Base-by-base conservation (phyloP, 2,797 vertebrate genomes). In the Acanthopagrus latus region DNA sequence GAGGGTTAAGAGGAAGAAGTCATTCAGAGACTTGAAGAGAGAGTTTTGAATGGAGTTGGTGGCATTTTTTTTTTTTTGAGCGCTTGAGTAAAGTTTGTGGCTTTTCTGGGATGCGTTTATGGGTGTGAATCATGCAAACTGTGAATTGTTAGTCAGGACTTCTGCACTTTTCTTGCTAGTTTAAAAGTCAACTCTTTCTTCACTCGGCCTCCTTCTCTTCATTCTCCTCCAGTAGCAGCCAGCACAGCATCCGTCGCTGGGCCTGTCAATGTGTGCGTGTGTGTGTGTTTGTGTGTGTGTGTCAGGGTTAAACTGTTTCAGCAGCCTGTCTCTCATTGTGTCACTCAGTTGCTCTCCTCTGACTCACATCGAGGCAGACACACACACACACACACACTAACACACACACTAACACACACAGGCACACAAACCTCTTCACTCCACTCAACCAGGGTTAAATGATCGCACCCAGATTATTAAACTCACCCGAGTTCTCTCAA, bases 401-500 rank as follows among this genome's bases (percentile, higher is more conserved):
- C n/a, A 63, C 27, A 57, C 51, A 51, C 25, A 48, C 43, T 47
- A 67, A 79, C 78, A 86, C 82, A 79, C 73, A 90, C 87, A 92
- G 1, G 60, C 86, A 92, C 85, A 91, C 87, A 90, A 90, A 90
- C 91, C 93, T 93, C 92, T 93, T 92, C 91, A 92, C 74, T 93
- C 86, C 91, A 93, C 91, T 94, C 91, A 86, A 88, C 84, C 84
- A 86, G 88, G 93, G 93, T 94, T 94, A 94, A 94, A 93, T 94
- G 92, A 94, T 94, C 71, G 90, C 89, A 91, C 88, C 89, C 89
- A 92, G 85, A 93, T 94, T 94, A 94, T 94, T 93, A 93, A 94
- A 92, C 91, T 92, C 88, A 82, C 82, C 92, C 88, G 78, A 92
- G 86, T 84, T 88, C 79, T 91, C 87, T 88, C 82, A 85, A 84